phyloP scores from a whole-genome alignment of 2,797 vertebrate species.

The Jordanella pulchra region DNA sequence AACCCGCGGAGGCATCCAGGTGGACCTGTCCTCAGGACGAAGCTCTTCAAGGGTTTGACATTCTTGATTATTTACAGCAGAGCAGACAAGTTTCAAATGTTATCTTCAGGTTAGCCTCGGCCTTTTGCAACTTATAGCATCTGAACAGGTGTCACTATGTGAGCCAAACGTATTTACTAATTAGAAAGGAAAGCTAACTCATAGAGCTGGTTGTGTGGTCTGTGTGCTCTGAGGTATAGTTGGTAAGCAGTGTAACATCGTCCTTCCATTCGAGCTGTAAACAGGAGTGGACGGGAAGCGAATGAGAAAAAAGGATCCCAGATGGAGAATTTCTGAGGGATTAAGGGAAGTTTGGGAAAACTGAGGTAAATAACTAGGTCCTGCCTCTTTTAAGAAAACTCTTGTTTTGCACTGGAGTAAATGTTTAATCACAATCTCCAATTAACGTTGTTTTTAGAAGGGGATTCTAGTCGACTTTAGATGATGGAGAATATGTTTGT shows the following conservation, averaged over 20 bases:
- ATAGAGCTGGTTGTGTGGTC: constrained; percentile 66
- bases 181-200: background rate
- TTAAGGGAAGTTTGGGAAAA: background rate
- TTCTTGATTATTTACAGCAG: constrained; percentile 3
- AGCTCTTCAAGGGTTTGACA: background rate
- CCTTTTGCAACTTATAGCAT: no score
- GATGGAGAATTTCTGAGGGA: background rate
- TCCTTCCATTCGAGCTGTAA: background rate
- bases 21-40: background rate
- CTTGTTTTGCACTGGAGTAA: constrained; percentile 81
- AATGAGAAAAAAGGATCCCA: background rate
- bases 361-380: background rate
- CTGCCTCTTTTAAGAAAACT: background rate
- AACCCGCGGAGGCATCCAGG: background rate
- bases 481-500: constrained; percentile 14
- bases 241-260: constrained; percentile 69
- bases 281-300: constrained; percentile 42
- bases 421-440: constrained; percentile 52
- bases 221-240: constrained; percentile 81
- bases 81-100: background rate
- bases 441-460: constrained; percentile 21
- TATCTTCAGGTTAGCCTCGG: background rate
- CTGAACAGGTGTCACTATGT: no score
- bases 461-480: constrained; percentile 32
- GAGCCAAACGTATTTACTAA: background rate